Conservation (phyloP, 2,888 invertebrate species). For the Apoderus coryli region DNA sequence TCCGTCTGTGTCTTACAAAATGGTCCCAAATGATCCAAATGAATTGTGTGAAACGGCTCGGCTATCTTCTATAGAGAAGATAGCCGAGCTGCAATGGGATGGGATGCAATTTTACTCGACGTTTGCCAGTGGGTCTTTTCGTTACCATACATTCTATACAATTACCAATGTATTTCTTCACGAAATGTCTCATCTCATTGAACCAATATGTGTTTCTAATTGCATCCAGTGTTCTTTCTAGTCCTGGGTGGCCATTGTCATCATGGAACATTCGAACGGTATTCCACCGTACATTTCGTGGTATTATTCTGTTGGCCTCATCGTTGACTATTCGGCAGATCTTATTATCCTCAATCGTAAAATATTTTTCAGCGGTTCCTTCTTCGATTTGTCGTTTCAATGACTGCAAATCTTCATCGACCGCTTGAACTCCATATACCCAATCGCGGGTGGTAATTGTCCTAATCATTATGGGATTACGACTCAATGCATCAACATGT, state of each 20-base stretch:
- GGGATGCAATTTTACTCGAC: conserved; percentile 10
- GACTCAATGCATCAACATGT: conserved; percentile 20
- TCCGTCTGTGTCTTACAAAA: conserved; percentile 17
- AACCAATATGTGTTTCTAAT: conserved; percentile 10
- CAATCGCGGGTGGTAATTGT: conserved; percentile 10
- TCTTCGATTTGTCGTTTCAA: too few relatives aligned
- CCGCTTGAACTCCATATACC: conserved; percentile 13
- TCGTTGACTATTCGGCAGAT: conserved; percentile 1
- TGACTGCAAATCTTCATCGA: conserved; percentile 6
- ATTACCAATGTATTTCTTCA: conserved; percentile 8
- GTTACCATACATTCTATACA: conserved; percentile 19
- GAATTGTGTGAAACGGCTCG: conserved; percentile 20
- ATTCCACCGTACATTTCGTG: conserved; percentile 8
- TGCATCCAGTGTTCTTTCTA: conserved; percentile 16
- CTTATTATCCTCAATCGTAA: conserved; percentile 6
- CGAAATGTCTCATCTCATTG: conserved; percentile 9
- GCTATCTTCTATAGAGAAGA: conserved; percentile 18
- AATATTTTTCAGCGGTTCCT: too few relatives aligned
- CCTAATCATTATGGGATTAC: conserved; percentile 11
- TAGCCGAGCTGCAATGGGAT: too few relatives aligned
- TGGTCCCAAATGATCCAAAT: conserved; percentile 22
- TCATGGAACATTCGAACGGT: conserved; percentile 15
- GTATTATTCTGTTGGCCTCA: conserved; percentile 7
- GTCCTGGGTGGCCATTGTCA: conserved; percentile 20
- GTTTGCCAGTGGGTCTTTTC: conserved; percentile 17